Conservation (phyloP, 1,140 invertebrate species). For the Drosophila takahashii region DNA sequence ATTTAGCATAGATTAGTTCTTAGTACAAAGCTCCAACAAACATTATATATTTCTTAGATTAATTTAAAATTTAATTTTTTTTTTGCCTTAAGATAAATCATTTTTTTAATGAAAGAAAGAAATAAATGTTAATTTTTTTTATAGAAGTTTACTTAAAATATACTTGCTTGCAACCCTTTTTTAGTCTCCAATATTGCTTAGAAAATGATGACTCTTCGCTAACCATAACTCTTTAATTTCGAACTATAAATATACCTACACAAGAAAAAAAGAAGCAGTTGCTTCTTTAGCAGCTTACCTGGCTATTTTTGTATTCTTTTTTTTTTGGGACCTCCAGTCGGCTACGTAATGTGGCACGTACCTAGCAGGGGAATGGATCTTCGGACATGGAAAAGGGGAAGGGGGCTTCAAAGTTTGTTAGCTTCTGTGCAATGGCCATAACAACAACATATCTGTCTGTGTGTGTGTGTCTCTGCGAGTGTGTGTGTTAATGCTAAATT, state of each 20-base stretch:
- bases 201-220: neutral
- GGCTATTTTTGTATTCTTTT: conserved; percentile 1
- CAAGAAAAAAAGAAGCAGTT: conserved; percentile 3
- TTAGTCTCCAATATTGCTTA: neutral
- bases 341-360: conserved; percentile 53
- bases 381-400: neutral
- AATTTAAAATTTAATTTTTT: too few relatives aligned
- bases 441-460: conserved; percentile 14
- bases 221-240: neutral
- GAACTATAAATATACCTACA: conserved; percentile 13
- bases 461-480: conserved; percentile 6
- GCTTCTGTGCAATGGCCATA: conserved; percentile 28
- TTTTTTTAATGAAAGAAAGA: too few relatives aligned
- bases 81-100: too few relatives aligned
- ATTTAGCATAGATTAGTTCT: too few relatives aligned
- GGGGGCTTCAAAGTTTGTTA: conserved; percentile 5
- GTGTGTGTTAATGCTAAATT: conserved; percentile 59
- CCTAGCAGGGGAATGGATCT: conserved; percentile 29
- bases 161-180: too few relatives aligned
- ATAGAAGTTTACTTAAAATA: too few relatives aligned
- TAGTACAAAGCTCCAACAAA: too few relatives aligned
- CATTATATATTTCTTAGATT: too few relatives aligned
- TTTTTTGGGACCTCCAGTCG: conserved; percentile 24
- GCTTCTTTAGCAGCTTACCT: conserved; percentile 20
- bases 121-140: too few relatives aligned